A percentile compares a stretch with the other conserved stretches of the same genome.
Conservation (phyloP, 2,113 vertebrate species). For the Alethe diademata region DNA sequence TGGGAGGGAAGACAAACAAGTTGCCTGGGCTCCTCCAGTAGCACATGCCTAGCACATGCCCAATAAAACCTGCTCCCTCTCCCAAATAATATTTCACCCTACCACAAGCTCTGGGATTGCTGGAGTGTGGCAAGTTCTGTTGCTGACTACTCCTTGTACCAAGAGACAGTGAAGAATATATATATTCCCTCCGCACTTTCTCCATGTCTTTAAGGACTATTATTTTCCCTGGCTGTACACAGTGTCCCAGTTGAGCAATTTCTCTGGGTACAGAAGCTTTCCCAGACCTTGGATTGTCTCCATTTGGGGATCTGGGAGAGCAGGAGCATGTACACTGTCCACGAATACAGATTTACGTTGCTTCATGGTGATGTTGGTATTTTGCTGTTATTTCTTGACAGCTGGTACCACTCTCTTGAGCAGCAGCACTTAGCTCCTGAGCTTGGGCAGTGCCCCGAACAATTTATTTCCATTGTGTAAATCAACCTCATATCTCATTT, state of each 20-base stretch:
- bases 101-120: neutral
- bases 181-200: neutral
- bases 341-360: neutral
- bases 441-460: neutral
- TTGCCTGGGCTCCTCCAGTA: neutral
- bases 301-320: neutral
- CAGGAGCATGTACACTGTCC: accelerated
- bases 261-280: neutral
- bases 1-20: neutral
- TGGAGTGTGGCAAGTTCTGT: neutral
- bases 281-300: neutral
- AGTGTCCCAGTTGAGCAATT: neutral
- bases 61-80: neutral
- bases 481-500: neutral
- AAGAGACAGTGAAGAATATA: neutral
- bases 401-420: neutral
- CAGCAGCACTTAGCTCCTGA: neutral
- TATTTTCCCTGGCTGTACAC: neutral
- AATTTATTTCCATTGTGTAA: neutral
- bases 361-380: neutral
- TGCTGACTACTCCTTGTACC: neutral
- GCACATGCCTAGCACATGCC: neutral
- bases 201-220: neutral
- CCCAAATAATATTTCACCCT: neutral
- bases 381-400: neutral